Base-by-base conservation (phyloP, 2,888 invertebrate species). In the Beris chalybata region DNA sequence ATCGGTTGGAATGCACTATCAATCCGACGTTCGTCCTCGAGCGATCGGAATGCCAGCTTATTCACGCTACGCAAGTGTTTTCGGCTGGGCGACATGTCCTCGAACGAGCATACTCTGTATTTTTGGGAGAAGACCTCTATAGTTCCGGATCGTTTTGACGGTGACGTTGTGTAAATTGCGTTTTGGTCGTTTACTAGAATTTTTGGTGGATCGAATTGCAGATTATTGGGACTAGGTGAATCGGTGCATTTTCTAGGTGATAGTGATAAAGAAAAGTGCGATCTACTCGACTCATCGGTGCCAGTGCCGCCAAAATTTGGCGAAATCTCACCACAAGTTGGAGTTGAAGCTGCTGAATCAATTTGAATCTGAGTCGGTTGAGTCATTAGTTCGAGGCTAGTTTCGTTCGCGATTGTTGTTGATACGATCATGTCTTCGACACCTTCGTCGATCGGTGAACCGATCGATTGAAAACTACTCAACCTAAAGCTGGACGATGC, bases 121-220 rank as follows among this genome's bases (percentile, higher is more conserved):
- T 81, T 81, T 67, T 81, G 81, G 6, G 81, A 81, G 72, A 81
- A 81, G 5, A 81, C 81, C 72, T 81, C 81, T 69, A 81, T 79
- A 68, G 80, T 79, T 65, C 76, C 77, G 44, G 77, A 77, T 67
- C 77, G 76, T 68, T 81, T 80, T n/a, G 81, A 81, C 30, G 81
- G 81, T 67, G 81, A 81, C 56, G 81, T 81, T 67, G 81, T 81
- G 67, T 81, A 81, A 13, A 81, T 81, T 56, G 80, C 81, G 65
- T 79, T 80, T 71, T 81, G 79, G 73, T 81, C 81, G 65, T 81
- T 81, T 9, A 81, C 80, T 45, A 81, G 72, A 66, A 81, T 79
- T 71, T 79, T 81, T 71, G 81, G 81, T 74, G 81, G 81, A 77
- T 81, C 81, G 64, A 81, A 79, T 71, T 79, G 78, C 67, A 71